Evolutionary conservation across 2,113 vertebrate species (phyloP), one percentile per base, ranked within the genome.

Genomic region (Petromus typicus): DNA sequence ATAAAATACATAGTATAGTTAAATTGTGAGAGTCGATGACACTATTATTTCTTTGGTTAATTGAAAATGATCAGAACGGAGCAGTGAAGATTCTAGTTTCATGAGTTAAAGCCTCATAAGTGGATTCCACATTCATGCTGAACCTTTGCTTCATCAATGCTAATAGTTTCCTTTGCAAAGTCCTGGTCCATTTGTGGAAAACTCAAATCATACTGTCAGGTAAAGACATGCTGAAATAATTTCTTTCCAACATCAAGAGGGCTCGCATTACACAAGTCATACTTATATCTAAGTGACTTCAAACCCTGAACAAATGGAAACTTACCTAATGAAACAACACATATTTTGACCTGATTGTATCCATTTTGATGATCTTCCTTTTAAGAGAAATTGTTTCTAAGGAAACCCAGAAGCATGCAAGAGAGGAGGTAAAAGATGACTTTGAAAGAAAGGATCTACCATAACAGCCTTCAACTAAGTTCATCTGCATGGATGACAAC

Each of bases 251-350:
- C 54, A 86, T 93, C 85, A 91, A 43, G 37, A 86, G 18, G 37
- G 51, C 85, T 96, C 57, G 78, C 76, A 87, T 89, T 95, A 79
- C 56, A 61, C 23, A 95, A 27, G 43, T 71, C 78, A 76, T 71
- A 69, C 90, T 94, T 96, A 95, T 81, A 83, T 22, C 83, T 76
- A 89, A 22, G 23, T 93, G 76, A 69, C 79, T 95, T 91, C 86
- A 95, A 94, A 93, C 14, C 54, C 78, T 95, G 92, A 95, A 91
- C 73, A 79, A 80, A 93, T 80, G 95, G 92, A 98, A 95, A 92
- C 45, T 81, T 92, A 75, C 40, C 67, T 95, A 95, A 96, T 91
- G 66, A 97, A 69, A 90, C 88, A 92, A 97, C 43, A 93, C 48
- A 81, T 91, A 93, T 92, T 90, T n/a, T 96, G 87, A 93, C 76